Percentiles rank a stretch among this genome's conserved stretches.
These are phyloP conservation scores for Myanophis thanlyinensis DNA, from an alignment of 2,113 vertebrate species.

Conservation along the genomic window DNA sequence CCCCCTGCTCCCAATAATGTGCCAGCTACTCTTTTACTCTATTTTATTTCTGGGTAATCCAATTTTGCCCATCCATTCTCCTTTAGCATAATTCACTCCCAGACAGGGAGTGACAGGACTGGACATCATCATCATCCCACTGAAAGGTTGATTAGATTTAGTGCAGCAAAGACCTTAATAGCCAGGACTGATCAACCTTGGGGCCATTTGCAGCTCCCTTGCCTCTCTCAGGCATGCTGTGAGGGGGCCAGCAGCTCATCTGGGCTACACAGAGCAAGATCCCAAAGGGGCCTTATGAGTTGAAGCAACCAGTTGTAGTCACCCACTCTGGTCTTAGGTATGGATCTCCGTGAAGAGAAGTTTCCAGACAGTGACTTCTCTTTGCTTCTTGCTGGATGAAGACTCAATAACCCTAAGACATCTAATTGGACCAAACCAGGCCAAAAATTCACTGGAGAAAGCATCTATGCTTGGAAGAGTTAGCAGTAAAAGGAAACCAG, in stretches of 20 bases:
- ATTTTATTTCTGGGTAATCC: constrained; percentile 15
- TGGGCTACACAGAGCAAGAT: neutral
- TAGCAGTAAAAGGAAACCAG: neutral
- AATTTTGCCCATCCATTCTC: constrained; percentile 7
- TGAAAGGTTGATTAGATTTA: constrained; percentile 29
- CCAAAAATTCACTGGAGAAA: neutral
- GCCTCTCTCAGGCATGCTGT: neutral
- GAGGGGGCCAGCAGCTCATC: neutral
- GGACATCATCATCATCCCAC: constrained; percentile 29
- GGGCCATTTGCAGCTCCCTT: neutral
- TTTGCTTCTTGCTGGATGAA: neutral
- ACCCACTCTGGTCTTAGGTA: neutral
- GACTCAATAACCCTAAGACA: neutral
- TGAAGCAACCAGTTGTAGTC: neutral
- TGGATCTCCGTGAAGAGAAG: neutral
- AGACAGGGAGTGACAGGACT: constrained; percentile 26
- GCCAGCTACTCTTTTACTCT: neutral
- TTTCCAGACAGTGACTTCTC: neutral
- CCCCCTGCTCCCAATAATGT: constrained; percentile 23
- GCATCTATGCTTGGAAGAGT: neutral
- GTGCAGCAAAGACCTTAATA: neutral
- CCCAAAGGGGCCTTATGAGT: neutral
- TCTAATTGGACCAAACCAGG: neutral
- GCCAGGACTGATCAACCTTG: neutral
- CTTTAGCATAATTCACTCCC: constrained; percentile 26